These are phyloP conservation scores for Amiota communis DNA, from an alignment of 2,888 invertebrate genomes.

Conservation along the genomic window DNA sequence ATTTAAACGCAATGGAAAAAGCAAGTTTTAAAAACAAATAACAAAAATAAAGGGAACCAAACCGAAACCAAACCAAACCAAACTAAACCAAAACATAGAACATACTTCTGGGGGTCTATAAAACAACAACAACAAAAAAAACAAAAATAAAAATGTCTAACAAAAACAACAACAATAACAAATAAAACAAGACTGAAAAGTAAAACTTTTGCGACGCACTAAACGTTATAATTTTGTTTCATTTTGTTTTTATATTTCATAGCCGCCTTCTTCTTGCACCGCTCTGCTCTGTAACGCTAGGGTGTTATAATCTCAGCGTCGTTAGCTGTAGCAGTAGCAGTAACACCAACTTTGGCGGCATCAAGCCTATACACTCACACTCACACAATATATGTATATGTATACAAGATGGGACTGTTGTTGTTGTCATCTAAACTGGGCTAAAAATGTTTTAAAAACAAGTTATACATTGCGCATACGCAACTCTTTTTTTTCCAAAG, in stretches of 20 bases:
- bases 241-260: not conserved
- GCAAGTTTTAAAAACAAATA: conserved; percentile 46
- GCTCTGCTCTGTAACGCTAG: no score
- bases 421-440: not conserved
- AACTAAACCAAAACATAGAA: conserved; percentile 26
- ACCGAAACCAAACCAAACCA: no score
- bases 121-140: no score
- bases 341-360: conserved; percentile 1
- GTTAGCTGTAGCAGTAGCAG: conserved; percentile 16
- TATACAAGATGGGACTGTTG: no score
- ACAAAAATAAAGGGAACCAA: conserved; percentile 3
- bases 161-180: conserved; percentile 1
- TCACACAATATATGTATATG: not conserved
- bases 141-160: conserved; percentile 32
- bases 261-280: no score
- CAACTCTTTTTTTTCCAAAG: conserved; percentile 24
- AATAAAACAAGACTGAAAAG: conserved; percentile 34
- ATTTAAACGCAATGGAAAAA: conserved; percentile 39
- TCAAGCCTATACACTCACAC: no score
- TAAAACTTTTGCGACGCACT: conserved; percentile 39
- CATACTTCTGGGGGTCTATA: conserved; percentile 47
- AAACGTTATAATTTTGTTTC: conserved; percentile 14
- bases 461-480: conserved; percentile 49
- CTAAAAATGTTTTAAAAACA: conserved; percentile 22
- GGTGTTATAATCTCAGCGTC: conserved; percentile 7